Conservation (phyloP, 1,140 invertebrate species). For the Streblospio benedicti region DNA sequence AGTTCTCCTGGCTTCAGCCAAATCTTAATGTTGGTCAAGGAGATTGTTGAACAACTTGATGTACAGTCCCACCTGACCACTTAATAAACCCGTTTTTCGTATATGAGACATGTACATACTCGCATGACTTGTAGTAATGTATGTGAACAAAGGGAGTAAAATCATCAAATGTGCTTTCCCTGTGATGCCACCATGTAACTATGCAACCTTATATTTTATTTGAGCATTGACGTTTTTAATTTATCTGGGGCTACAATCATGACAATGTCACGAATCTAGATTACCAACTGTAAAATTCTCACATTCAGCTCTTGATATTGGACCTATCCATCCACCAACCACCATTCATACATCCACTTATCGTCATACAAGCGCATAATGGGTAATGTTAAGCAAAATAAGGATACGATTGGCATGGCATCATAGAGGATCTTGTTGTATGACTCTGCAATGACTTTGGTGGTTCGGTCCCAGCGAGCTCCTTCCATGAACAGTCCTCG, state of each 20-base stretch:
- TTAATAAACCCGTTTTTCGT: not conserved
- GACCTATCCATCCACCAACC: too few species aligned
- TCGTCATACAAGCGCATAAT: too few species aligned
- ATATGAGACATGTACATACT: not conserved
- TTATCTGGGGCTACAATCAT: not conserved
- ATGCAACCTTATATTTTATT: too few species aligned
- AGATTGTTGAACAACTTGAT: not conserved
- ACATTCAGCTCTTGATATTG: not conserved
- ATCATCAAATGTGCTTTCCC: not conserved
- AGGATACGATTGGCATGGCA: conserved; percentile 45
- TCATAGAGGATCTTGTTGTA: conserved; percentile 43
- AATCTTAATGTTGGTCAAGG: conserved; percentile 49
- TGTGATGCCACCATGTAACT: not conserved
- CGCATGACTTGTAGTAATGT: not conserved
- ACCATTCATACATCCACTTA: too few species aligned
- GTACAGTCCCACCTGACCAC: not conserved
- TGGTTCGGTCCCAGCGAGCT: conserved; percentile 38
- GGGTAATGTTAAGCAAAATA: conserved; percentile 15
- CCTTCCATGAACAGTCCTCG: conserved; percentile 45
- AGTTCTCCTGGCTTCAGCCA: conserved; percentile 55
- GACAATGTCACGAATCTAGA: not conserved
- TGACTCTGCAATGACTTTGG: conserved; percentile 37
- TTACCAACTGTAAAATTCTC: not conserved
- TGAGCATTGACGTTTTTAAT: not conserved
- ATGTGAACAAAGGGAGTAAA: not conserved